A percentile compares a stretch with the other conserved stretches of the same genome.
These are phyloP conservation scores for Neelides folsomi DNA, from an alignment of 2,888 invertebrate species.

Conservation along the genomic window DNA sequence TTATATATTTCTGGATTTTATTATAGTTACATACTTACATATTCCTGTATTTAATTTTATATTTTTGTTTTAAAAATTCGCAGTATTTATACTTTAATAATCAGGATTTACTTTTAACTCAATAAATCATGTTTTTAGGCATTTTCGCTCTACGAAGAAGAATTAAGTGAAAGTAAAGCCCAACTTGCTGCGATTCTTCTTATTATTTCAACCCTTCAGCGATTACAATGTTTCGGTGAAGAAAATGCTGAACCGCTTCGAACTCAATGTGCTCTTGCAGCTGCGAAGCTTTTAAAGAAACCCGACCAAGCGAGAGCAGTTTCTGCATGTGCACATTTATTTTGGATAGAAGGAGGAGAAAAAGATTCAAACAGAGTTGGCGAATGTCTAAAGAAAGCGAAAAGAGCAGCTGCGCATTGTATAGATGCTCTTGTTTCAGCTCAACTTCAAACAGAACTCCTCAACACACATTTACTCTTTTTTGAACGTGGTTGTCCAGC, in stretches of 20 bases:
- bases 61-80: too few relatives aligned
- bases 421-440: constrained; percentile 95
- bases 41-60: too few relatives aligned
- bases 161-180: constrained; percentile 92
- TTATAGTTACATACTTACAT: too few relatives aligned
- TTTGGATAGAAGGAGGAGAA: constrained; percentile 86
- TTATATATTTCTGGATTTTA: not conserved
- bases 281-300: constrained; percentile 89
- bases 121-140: constrained; percentile 50
- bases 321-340: constrained; percentile 83
- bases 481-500: constrained; percentile 71
- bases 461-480: constrained; percentile 87
- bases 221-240: constrained; percentile 84
- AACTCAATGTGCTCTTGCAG: constrained; percentile 89
- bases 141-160: constrained; percentile 95
- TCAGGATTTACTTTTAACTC: too few relatives aligned
- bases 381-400: constrained; percentile 90
- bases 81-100: too few relatives aligned
- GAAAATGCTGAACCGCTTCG: constrained; percentile 94
- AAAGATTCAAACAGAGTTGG: constrained; percentile 81
- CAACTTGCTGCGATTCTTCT: constrained; percentile 91
- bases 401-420: constrained; percentile 89
- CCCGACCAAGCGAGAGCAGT: constrained; percentile 96
- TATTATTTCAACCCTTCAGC: constrained; percentile 88
- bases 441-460: constrained; percentile 83